Base-by-base conservation (phyloP, 2,113 vertebrate genomes). In the Epinephelus fuscoguttatus region DNA sequence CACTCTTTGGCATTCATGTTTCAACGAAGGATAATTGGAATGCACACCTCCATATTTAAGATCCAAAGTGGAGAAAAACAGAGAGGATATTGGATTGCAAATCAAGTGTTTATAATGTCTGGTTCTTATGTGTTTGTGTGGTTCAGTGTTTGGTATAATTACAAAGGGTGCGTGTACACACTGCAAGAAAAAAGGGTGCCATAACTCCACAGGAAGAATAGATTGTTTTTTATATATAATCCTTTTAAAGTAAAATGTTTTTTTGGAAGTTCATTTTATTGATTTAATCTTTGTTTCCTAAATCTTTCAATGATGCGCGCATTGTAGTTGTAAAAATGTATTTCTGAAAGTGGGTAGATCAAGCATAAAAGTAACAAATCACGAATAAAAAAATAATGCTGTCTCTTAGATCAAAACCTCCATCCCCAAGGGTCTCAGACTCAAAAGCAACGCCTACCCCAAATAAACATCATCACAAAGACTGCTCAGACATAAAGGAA, bases 81-180 rank as follows among this genome's bases (percentile, higher is more conserved):
- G 66, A 72, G 42, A 67, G 83, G 84, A 91, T 89, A 92, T 89
- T 91, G 87, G 80, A 92, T 92, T 90, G 82, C 79, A 88, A 80
- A 90, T 93, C 78, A 84, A 92, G 91, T 92, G 89, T 90, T 91
- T 89, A 76, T 84, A 63, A 60, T 70, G 72, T 84, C 69, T 89
- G 74, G 19, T 70, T 83, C 61, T 68, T 55, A 12, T 68, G 83
- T 47, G 80, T 82, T 56, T 75, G 57, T 76, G 70, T 71, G 53
- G 62, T 49, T 87, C 64, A 45, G 49, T 80, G 74, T 71, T 71
- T 79, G 76, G 73, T 81, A 61, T 84, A 76, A 86, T 86, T 86
- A 88, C 85, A 88, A 84, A 86, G 64, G 19, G 21, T 69, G 55
- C 78, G 67, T 80, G 67, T 68, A 62, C 25, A 62, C 25, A 62